Conservation (phyloP, 2,797 vertebrate species). For the Champsocephalus esox region DNA sequence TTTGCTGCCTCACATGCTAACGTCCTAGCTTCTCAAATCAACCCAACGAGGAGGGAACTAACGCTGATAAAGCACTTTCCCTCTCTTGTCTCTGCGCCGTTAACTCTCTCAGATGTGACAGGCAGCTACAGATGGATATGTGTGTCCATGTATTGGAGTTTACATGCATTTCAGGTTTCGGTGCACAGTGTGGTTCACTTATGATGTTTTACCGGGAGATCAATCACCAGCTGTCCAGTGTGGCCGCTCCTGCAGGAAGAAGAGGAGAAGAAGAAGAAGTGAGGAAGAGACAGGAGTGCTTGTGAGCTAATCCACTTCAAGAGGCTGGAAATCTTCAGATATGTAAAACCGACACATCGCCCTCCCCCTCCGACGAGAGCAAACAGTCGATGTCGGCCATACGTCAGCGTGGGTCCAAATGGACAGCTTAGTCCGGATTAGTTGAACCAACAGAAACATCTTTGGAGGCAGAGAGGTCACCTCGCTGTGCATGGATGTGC, state of each 20-base stretch:
- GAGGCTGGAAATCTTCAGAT: slow-evolving; percentile 24
- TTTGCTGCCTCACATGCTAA: neutral
- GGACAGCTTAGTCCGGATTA: slow-evolving; percentile 82
- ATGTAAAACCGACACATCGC: neutral
- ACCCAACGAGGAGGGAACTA: too few relatives aligned
- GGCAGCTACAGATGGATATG: slow-evolving; percentile 79
- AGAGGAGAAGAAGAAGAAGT: slow-evolving; percentile 22
- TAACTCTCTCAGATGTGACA: slow-evolving; percentile 79
- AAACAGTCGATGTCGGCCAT: slow-evolving; percentile 54
- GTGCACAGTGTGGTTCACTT: slow-evolving; percentile 44
- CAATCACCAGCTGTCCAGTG: slow-evolving; percentile 65
- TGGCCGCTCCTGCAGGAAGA: slow-evolving; percentile 33
- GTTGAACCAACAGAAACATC: slow-evolving; percentile 73
- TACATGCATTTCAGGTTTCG: slow-evolving; percentile 36
- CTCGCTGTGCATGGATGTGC: slow-evolving; percentile 67
- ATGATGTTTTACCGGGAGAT: slow-evolving; percentile 37
- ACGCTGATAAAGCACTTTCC: slow-evolving; percentile 14
- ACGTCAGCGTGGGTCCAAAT: slow-evolving; percentile 66
- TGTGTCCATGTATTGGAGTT: slow-evolving; percentile 23
- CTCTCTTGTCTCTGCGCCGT: too few relatives aligned
- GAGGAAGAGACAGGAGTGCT: slow-evolving; percentile 48
- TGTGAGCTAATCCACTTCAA: slow-evolving; percentile 64
- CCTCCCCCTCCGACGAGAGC: slow-evolving; percentile 30
- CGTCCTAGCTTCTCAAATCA: neutral
- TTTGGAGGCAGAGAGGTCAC: slow-evolving; percentile 66